phyloP scores from a whole-genome alignment of 2,888 invertebrate species.

The Parelbella ahira region DNA sequence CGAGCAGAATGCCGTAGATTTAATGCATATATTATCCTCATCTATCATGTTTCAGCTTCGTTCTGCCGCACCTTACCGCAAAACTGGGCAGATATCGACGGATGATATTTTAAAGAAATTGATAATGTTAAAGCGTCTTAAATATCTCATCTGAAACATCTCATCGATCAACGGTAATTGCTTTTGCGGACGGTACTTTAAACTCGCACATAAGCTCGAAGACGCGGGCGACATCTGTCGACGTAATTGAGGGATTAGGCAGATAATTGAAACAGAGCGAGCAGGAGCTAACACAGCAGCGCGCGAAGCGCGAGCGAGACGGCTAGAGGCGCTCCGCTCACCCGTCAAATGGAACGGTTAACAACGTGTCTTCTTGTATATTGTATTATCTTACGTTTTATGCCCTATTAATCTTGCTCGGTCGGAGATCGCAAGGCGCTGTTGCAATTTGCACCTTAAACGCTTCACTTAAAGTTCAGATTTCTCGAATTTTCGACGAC shows the following conservation, averaged over 20 bases:
- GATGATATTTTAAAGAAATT: conserved; percentile 12
- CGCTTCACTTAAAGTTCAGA: conserved; percentile 39
- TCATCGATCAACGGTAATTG: conserved; percentile 67
- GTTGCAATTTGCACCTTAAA: conserved; percentile 44
- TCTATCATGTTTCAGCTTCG: no score
- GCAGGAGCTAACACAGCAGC: conserved; percentile 41
- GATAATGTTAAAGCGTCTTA: conserved; percentile 14
- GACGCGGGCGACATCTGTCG: conserved; percentile 81
- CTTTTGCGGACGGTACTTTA: conserved; percentile 74
- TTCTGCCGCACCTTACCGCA: no score
- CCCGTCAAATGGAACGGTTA: conserved; percentile 77
- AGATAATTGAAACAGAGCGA: conserved; percentile 83
- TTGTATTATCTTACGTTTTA: conserved; percentile 80
- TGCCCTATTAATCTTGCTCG: conserved; percentile 78
- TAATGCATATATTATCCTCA: no score
- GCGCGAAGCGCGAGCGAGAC: conserved; percentile 51
- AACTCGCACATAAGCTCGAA: conserved; percentile 77
- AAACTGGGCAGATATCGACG: no score
- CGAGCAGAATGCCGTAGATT: no score
- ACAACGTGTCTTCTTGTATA: conserved; percentile 85
- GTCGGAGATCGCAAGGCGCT: conserved; percentile 43
- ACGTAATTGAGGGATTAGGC: conserved; percentile 84
- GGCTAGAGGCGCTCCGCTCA: conserved; percentile 49
- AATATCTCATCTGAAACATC: conserved; percentile 30
- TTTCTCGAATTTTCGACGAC: conserved; percentile 32